These are phyloP conservation scores for Chamaea fasciata DNA, from an alignment of 2,113 vertebrate genomes.

Conservation along the genomic window DNA sequence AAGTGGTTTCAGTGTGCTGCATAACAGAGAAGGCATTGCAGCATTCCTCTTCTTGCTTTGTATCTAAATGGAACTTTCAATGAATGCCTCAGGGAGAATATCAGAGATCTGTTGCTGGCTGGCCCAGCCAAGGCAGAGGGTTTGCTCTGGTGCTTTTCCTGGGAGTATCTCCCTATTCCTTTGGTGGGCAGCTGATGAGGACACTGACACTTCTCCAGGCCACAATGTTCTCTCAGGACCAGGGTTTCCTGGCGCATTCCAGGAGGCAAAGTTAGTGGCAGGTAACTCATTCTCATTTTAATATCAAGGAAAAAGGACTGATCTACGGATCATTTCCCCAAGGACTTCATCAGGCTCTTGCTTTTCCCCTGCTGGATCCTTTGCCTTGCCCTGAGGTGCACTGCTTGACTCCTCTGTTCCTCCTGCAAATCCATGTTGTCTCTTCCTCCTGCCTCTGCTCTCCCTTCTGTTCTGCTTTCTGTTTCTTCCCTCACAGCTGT, in stretches of 20 bases:
- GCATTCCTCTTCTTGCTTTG: background rate
- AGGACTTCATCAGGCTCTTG: background rate
- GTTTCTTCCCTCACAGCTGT: background rate
- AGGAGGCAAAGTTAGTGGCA: background rate
- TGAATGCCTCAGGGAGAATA: background rate
- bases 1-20: background rate
- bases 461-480: background rate
- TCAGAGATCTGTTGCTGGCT: background rate
- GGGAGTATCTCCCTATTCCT: background rate
- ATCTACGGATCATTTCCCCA: background rate
- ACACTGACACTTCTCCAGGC: background rate
- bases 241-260: background rate
- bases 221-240: background rate
- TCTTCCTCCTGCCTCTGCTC: background rate
- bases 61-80: background rate
- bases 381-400: background rate
- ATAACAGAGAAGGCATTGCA: background rate
- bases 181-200: background rate
- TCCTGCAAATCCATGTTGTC: background rate
- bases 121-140: background rate
- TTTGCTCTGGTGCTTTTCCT: background rate
- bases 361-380: background rate
- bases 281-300: background rate
- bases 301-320: background rate
- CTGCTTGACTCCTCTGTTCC: background rate